Conservation (phyloP, 2,113 vertebrate genomes). For the Geococcyx californianus region DNA sequence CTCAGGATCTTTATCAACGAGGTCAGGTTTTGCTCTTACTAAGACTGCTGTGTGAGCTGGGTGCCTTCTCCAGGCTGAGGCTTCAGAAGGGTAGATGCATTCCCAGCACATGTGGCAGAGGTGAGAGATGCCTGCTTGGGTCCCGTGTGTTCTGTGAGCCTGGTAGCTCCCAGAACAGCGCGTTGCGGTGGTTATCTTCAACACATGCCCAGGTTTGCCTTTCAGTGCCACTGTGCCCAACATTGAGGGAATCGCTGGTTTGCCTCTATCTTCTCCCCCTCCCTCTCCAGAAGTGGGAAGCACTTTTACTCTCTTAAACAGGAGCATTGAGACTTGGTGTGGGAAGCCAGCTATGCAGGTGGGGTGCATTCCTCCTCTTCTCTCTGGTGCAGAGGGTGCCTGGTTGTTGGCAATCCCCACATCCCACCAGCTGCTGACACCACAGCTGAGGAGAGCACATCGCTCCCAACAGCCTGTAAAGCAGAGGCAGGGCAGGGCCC, state of each 20-base stretch:
- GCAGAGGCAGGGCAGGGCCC: neutral
- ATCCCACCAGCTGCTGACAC: accelerated
- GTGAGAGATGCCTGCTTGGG: neutral
- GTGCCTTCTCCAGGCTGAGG: neutral
- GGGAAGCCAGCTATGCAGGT: neutral
- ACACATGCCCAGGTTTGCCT: accelerated
- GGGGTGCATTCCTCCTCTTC: accelerated
- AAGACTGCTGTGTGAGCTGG: neutral
- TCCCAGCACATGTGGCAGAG: neutral
- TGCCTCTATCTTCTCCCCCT: neutral
- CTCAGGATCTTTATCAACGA: neutral
- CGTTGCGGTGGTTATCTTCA: neutral
- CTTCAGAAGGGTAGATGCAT: neutral
- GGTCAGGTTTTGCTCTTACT: neutral
- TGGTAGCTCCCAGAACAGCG: neutral
- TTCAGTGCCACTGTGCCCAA: neutral
- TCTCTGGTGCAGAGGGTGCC: neutral
- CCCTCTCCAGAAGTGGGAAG: neutral
- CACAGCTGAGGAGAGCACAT: neutral
- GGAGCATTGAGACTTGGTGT: neutral
- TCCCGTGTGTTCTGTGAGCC: accelerated
- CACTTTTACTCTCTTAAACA: neutral
- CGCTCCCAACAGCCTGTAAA: neutral
- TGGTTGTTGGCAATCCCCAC: neutral
- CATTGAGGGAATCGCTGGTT: neutral